Evolutionary conservation across 2,888 invertebrate species (phyloP).

Genomic region (Tortrix viridana): DNA sequence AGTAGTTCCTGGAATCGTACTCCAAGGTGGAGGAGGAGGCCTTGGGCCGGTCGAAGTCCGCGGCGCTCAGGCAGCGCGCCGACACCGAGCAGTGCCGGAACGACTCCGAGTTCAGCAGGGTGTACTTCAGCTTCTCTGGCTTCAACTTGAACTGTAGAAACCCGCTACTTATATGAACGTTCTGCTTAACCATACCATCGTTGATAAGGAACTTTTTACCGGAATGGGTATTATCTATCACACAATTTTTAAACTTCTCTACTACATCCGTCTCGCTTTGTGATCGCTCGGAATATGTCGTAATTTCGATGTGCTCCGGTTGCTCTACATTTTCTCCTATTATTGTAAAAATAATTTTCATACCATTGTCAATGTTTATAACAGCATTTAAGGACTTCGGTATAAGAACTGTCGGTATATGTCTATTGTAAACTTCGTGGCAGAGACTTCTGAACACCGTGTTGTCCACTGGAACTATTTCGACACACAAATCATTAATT

Average conservation of each 20-base stretch:
- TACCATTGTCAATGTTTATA: conserved; percentile 82
- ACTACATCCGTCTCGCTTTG: conserved; percentile 66
- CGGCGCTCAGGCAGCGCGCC: conserved; percentile 63
- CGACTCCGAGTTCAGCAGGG: conserved; percentile 78
- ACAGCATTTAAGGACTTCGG: conserved; percentile 81
- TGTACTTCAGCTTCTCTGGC: conserved; percentile 76
- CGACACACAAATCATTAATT: conserved; percentile 72
- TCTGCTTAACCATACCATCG: conserved; percentile 76
- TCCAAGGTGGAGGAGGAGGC: conserved; percentile 55
- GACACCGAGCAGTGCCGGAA: conserved; percentile 78
- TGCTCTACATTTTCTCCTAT: conserved; percentile 64
- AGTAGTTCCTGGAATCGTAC: conserved; percentile 72
- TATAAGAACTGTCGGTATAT: conserved; percentile 80
- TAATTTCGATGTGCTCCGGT: conserved; percentile 79
- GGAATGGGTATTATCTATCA: conserved; percentile 76
- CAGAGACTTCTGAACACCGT: conserved; percentile 71
- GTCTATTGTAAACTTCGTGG: conserved; percentile 68
- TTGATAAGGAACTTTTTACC: conserved; percentile 83
- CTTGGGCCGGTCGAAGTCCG: conserved; percentile 61
- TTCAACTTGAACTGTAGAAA: conserved; percentile 71
- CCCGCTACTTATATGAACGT: conserved; percentile 64
- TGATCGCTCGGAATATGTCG: conserved; percentile 67
- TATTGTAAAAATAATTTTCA: conserved; percentile 80
- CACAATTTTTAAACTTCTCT: conserved; percentile 78
- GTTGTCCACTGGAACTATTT: conserved; percentile 71